Evolutionary conservation across 2,113 vertebrate genomes (phyloP).

Genomic region (Ptychochromis oligacanthus): DNA sequence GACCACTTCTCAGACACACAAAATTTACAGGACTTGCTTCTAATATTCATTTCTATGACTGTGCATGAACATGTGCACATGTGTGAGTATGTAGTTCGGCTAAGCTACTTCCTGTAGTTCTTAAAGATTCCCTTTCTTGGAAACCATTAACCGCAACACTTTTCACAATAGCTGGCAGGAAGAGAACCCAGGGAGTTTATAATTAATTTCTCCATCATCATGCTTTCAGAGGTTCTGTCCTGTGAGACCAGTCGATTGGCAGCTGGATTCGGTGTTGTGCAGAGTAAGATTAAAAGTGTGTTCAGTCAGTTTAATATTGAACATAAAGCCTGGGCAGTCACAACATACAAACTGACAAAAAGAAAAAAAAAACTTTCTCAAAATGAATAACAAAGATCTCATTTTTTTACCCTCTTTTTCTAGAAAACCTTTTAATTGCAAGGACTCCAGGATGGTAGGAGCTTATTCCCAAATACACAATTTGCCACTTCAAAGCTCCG

Average conservation of each 20-base stretch:
- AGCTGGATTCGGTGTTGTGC: background rate
- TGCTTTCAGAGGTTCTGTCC: conserved; percentile 32
- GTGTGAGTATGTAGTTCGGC: conserved; percentile 10
- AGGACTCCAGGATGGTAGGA: too few relatives aligned
- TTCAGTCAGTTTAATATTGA: background rate
- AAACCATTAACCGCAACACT: conserved; percentile 43
- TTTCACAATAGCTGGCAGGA: conserved; percentile 53
- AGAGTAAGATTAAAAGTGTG: background rate
- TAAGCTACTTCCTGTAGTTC: conserved; percentile 27
- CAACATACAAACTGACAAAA: background rate
- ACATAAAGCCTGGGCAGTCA: too few relatives aligned
- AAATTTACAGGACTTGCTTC: conserved; percentile 21
- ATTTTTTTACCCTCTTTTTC: too few relatives aligned
- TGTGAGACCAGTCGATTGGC: background rate
- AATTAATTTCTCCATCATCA: conserved; percentile 1
- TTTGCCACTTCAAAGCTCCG: too few relatives aligned
- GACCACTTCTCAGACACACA: conserved; percentile 48
- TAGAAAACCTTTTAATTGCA: too few relatives aligned
- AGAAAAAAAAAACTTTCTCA: too few relatives aligned
- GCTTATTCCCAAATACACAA: too few relatives aligned
- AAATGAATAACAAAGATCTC: too few relatives aligned
- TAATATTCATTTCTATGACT: conserved; percentile 19
- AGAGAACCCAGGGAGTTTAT: conserved; percentile 2
- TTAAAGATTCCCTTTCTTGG: conserved; percentile 45
- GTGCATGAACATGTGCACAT: background rate